Evolutionary conservation across 2,888 invertebrate species (phyloP).

Genomic region (Acleris literana): DNA sequence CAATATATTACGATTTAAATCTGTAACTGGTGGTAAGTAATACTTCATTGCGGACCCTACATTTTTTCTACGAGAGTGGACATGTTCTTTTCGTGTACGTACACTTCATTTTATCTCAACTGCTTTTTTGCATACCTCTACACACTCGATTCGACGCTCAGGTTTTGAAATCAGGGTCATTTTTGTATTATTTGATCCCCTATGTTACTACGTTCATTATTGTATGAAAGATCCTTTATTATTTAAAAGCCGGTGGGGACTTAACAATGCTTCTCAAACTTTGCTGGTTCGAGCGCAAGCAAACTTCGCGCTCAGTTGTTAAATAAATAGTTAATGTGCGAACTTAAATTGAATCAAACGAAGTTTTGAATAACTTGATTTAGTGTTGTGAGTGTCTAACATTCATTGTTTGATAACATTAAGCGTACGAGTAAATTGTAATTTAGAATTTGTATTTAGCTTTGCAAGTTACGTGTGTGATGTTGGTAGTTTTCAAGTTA

Average conservation of each 20-base stretch:
- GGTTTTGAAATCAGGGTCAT: conserved; percentile 6
- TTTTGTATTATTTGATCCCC: conserved; percentile 11
- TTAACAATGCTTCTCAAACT: conserved; percentile 35
- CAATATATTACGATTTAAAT: no score
- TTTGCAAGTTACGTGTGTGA: no score
- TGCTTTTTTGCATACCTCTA: no score
- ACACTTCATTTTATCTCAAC: no score
- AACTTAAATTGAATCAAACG: conserved; percentile 24
- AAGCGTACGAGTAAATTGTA: no score
- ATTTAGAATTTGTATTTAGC: no score
- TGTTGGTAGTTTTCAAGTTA: no score
- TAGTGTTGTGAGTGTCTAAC: conserved; percentile 17
- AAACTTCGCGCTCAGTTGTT: conserved; percentile 24
- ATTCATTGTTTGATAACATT: no score
- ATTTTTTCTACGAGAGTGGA: no score
- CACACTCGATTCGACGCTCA: not conserved
- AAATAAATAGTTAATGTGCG: conserved; percentile 34
- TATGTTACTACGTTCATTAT: conserved; percentile 22
- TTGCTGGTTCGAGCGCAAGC: conserved; percentile 21
- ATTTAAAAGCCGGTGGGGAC: conserved; percentile 31
- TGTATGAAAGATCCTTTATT: conserved; percentile 32
- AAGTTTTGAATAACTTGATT: conserved; percentile 24
- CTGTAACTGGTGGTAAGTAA: no score
- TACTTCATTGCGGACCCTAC: no score
- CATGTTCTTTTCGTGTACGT: no score